phyloP scores from a whole-genome alignment of 2,888 invertebrate species.

The Lasioglossum lativentre region DNA sequence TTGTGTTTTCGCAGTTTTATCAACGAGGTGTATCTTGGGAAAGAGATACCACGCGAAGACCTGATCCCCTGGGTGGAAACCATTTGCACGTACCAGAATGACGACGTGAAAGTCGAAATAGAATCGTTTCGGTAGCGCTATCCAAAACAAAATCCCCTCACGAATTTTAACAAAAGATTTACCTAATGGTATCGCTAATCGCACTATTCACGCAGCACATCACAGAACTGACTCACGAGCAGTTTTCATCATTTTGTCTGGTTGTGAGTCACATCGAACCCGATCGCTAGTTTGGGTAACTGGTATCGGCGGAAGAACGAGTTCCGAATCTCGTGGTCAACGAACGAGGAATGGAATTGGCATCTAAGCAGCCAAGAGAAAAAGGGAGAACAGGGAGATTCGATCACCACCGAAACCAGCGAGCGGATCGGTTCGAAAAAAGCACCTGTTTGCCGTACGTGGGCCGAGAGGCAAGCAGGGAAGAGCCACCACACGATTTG shows the following conservation, averaged over 20 bases:
- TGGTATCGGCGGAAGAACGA: not conserved
- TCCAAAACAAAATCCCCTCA: not conserved
- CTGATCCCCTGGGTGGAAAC: constrained; percentile 61
- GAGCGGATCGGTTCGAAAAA: constrained; percentile 27
- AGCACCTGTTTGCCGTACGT: constrained; percentile 56
- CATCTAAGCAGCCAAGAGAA: not conserved
- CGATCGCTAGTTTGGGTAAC: not conserved
- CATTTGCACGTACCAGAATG: constrained; percentile 62
- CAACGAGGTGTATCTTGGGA: constrained; percentile 68
- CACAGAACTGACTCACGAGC: not conserved
- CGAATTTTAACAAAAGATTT: not conserved
- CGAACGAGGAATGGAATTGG: not conserved
- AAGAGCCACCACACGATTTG: constrained; percentile 55
- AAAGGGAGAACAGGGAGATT: not conserved
- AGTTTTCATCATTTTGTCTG: not conserved
- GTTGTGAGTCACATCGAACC: not conserved
- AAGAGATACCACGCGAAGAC: constrained; percentile 60
- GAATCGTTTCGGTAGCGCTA: constrained; percentile 36
- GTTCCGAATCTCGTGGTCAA: constrained; percentile 5
- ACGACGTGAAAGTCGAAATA: constrained; percentile 61
- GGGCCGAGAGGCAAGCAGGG: constrained; percentile 48
- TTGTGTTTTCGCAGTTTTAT: constrained; percentile 68
- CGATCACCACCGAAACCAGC: constrained; percentile 8
- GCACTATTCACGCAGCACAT: not conserved
- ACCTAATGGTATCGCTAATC: not conserved